Evolutionary conservation across 92 coral and sea anemone species (phyloP).

Genomic region (Parazoanthus swiftii): DNA sequence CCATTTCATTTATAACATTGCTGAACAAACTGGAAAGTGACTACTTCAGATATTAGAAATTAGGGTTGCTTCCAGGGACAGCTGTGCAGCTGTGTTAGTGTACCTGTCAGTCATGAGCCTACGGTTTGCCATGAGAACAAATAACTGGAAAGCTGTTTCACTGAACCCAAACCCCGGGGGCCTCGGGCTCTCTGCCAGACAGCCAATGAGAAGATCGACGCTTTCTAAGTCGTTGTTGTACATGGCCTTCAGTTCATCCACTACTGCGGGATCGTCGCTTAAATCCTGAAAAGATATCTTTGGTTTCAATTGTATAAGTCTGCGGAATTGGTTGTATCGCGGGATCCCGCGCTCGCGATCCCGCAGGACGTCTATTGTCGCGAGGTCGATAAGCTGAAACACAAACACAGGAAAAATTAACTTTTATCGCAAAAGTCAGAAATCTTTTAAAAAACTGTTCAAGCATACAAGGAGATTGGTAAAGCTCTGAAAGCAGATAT

Average conservation of each 20-base stretch:
- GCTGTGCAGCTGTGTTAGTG: neutral
- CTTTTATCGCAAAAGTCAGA: neutral
- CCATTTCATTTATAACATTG: too few species aligned
- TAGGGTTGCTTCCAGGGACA: neutral
- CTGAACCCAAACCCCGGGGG: conserved; percentile 86
- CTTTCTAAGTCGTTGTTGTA: conserved; percentile 68
- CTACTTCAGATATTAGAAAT: neutral
- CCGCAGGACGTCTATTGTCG: conserved; percentile 75
- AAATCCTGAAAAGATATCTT: conserved; percentile 58
- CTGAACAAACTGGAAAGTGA: too few species aligned
- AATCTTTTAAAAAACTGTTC: too few species aligned
- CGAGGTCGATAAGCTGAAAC: conserved; percentile 70
- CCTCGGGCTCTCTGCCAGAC: conserved; percentile 68
- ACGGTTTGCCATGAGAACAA: conserved; percentile 85
- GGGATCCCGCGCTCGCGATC: conserved; percentile 90
- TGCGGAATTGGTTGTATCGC: conserved; percentile 84
- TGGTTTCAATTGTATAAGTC: conserved; percentile 51
- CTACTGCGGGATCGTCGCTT: conserved; percentile 59
- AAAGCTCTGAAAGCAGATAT: too few species aligned
- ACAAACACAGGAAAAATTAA: neutral
- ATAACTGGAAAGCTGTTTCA: conserved; percentile 80
- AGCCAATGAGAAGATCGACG: conserved; percentile 79
- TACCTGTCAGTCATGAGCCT: conserved; percentile 85
- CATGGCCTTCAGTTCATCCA: conserved; percentile 49
- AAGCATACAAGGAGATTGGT: too few species aligned